Evolutionary conservation across 2,797 vertebrate species (phyloP), one percentile per base, ranked within the genome.

Genomic region (Zalophus californianus): DNA sequence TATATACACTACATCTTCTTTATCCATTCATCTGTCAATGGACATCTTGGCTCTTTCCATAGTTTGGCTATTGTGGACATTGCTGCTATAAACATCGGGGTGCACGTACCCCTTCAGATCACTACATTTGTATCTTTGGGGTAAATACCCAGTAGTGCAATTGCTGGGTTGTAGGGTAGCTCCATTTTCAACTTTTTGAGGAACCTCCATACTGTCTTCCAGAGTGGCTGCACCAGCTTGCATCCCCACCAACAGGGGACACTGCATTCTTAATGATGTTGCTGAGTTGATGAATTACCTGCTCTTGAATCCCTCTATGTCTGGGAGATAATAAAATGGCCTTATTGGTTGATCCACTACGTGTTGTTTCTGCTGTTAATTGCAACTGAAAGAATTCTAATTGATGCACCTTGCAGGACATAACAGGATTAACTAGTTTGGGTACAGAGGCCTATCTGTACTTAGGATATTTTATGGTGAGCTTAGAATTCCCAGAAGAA

Each of bases 371-470:
- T 90, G 48, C 27, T 93, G 11, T 86, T 82, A 95, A 73, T 70
- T 93, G 27, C 32, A 93, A 85, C 32, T 23, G 35, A 87, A 94
- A 93, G 27, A 86, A 70, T 95, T 95, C 68, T 86, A 80, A 95
- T 5, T 94, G 44, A 92, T 90, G 38, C 29, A 86, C 38, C 54
- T 83, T 96, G 77, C 7, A 86, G 68, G 54, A 94, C 48, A 86
- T 38, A 15, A 64, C 25, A 93, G 50, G 4, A 50, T 73, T 96
- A 90, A 92, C 29, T 64, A 89, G 66, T 64, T 88, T 91, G 90
- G 23, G 50, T 85, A 60, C n/a, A 96, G 18, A 73, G 21, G 35
- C 23, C 58, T 89, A 62, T 64, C 52, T 78, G 12, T 80, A 86
- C 32, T 77, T 82, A 82, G 20, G 21, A 64, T 90, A 82, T 86